Evolutionary conservation across 2,113 vertebrate genomes (phyloP).

Genomic region (Colinus virginianus): DNA sequence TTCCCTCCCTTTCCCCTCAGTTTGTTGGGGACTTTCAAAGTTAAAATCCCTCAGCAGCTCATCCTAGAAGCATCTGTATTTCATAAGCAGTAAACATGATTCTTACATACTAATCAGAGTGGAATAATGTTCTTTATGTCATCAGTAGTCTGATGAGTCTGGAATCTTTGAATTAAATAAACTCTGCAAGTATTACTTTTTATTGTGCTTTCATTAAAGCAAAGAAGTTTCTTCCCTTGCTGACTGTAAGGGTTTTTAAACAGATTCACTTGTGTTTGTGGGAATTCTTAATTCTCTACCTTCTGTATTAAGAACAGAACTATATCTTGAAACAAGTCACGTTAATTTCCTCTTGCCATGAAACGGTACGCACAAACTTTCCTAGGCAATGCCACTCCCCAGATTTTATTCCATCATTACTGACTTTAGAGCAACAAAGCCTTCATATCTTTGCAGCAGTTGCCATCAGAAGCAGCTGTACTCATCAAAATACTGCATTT

Average conservation of each 20-base stretch:
- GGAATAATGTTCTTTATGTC: background rate
- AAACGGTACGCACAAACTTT: background rate
- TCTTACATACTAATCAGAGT: background rate
- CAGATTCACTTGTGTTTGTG: background rate
- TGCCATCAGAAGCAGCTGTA: background rate
- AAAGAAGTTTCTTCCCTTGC: constrained; percentile 16
- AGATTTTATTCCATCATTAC: background rate
- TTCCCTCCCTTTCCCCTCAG: background rate
- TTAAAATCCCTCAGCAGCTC: background rate
- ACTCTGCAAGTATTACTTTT: constrained; percentile 48
- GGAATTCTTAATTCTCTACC: background rate
- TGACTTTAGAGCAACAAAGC: background rate
- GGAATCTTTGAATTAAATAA: constrained; percentile 51
- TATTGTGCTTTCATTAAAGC: constrained; percentile 44
- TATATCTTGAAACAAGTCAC: background rate
- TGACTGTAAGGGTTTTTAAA: constrained; percentile 20
- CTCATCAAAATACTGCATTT: background rate
- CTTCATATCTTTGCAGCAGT: background rate
- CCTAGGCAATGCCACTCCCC: background rate
- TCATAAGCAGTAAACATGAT: background rate
- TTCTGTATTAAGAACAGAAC: background rate
- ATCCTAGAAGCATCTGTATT: background rate
- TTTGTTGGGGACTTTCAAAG: background rate
- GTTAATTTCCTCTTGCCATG: background rate
- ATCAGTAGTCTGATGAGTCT: background rate